phyloP scores from a whole-genome alignment of 1,140 invertebrate genomes.

The Holcopasites calliopsidis region DNA sequence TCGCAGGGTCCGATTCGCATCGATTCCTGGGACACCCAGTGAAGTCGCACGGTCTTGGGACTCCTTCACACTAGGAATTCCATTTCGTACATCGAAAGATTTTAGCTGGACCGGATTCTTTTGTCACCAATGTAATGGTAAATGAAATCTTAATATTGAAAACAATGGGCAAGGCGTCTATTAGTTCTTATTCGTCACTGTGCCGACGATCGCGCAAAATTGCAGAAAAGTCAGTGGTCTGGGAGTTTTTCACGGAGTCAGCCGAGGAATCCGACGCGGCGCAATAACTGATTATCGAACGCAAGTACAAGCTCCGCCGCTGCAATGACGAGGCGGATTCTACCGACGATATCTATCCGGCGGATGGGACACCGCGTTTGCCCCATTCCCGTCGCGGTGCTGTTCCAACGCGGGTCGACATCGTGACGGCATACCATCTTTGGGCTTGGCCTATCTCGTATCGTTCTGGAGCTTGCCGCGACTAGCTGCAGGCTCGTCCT shows the following conservation, averaged over 20 bases:
- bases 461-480: conserved; percentile 46
- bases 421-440: conserved; percentile 65
- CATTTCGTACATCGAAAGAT: too few relatives aligned
- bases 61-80: not conserved
- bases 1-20: conserved; percentile 65
- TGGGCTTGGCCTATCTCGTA: conserved; percentile 60
- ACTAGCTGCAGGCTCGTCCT: conserved; percentile 56
- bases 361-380: conserved; percentile 61
- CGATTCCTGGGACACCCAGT: conserved; percentile 51
- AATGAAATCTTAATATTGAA: too few relatives aligned
- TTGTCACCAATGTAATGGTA: too few relatives aligned
- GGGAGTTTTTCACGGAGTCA: conserved; percentile 8
- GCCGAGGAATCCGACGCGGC: not conserved
- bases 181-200: too few relatives aligned
- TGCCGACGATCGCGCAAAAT: not conserved
- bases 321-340: conserved; percentile 66
- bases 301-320: conserved; percentile 16
- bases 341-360: conserved; percentile 63
- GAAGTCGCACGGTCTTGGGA: conserved; percentile 6
- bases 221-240: not conserved
- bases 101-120: too few relatives aligned
- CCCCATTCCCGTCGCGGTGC: conserved; percentile 48
- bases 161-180: too few relatives aligned
- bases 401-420: conserved; percentile 43
- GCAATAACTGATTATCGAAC: conserved; percentile 50